Percentiles rank a stretch among this genome's conserved stretches.
Conservation (phyloP, 35 echinoderm and acorn worm genomes). For the Lytechinus pictus region DNA sequence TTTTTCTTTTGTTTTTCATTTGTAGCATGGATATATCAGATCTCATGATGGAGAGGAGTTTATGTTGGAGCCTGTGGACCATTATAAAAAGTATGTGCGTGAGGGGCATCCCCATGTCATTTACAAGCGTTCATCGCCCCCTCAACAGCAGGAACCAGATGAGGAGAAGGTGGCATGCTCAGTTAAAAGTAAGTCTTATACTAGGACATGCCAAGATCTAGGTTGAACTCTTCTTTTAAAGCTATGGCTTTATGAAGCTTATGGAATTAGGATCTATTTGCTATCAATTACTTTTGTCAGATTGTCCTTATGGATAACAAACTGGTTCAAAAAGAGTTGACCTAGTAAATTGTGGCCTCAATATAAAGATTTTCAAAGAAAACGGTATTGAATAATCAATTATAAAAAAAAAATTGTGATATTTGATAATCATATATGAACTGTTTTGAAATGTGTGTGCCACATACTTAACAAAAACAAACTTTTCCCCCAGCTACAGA, state of each 20-base stretch:
- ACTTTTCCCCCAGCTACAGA: too few species aligned
- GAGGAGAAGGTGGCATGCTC: conserved; percentile 53
- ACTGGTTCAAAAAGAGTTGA: too few species aligned
- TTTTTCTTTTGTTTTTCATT: conserved; percentile 42
- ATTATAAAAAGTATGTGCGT: conserved; percentile 54
- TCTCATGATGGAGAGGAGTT: conserved; percentile 62
- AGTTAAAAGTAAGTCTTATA: conserved; percentile 62
- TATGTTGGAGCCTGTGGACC: conserved; percentile 74
- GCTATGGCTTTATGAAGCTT: neutral
- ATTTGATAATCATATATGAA: too few species aligned
- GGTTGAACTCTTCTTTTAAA: neutral
- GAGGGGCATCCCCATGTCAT: conserved; percentile 82
- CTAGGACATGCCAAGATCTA: neutral
- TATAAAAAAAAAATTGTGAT: too few species aligned
- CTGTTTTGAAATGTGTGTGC: too few species aligned
- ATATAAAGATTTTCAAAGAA: too few species aligned
- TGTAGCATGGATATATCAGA: conserved; percentile 78
- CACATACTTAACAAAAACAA: too few species aligned
- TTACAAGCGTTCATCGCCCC: conserved; percentile 60
- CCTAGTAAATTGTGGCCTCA: too few species aligned
- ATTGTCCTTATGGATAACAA: too few species aligned
- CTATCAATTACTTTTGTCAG: too few species aligned
- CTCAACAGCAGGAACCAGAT: neutral
- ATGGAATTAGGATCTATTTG: too few species aligned
- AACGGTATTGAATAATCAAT: too few species aligned